Conservation (phyloP, 2,888 invertebrate genomes). For the Seladonia tumulorum region DNA sequence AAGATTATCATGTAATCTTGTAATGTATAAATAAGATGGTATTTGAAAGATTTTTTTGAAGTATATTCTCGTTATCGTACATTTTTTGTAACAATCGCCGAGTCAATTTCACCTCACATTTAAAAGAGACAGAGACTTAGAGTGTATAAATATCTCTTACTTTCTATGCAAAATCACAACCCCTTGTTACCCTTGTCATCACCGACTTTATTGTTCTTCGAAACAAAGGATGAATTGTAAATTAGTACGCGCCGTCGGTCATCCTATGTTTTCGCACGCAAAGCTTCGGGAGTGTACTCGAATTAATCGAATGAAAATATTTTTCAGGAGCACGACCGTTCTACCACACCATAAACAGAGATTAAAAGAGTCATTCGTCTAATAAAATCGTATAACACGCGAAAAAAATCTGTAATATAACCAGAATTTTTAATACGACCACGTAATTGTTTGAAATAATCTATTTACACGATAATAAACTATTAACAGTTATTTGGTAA, state of each 20-base stretch:
- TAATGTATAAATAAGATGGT: not conserved
- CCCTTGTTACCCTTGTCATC: slow-evolving; percentile 45
- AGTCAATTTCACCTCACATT: not conserved
- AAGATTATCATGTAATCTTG: not conserved
- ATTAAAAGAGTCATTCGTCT: slow-evolving; percentile 3
- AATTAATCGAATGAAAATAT: slow-evolving; percentile 56
- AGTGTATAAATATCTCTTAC: slow-evolving; percentile 9
- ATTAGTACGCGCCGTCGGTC: slow-evolving; percentile 41
- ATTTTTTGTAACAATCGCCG: not conserved
- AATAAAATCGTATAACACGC: not conserved
- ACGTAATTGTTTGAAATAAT: not conserved
- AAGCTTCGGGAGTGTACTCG: not conserved
- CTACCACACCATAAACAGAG: not conserved
- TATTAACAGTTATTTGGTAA: not conserved
- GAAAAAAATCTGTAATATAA: not conserved
- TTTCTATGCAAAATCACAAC: slow-evolving; percentile 33
- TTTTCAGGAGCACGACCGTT: not conserved
- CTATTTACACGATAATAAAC: not conserved
- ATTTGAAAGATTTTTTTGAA: not conserved
- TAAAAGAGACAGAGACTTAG: slow-evolving; percentile 27
- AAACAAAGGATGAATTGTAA: slow-evolving; percentile 62
- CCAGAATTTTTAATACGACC: not conserved
- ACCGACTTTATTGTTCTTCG: slow-evolving; percentile 53
- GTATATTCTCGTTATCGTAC: not conserved
- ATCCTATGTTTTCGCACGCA: slow-evolving; percentile 41